Evolutionary conservation across 1,140 invertebrate genomes (phyloP), one percentile per base, ranked within the genome.

Genomic region (Psilanteris sp.): DNA sequence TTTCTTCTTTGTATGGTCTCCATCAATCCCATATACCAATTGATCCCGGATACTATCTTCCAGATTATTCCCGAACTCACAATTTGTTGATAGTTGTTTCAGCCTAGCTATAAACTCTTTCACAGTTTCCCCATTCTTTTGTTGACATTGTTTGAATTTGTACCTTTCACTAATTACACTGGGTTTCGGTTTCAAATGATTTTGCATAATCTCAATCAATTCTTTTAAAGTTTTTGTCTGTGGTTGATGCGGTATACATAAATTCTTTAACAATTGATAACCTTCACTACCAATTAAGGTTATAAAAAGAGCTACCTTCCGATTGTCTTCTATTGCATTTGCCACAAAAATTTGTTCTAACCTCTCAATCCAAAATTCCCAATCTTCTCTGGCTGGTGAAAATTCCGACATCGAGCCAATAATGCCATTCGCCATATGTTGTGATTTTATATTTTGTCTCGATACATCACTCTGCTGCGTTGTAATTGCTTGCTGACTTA

Each of bases 271-370:
- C 1, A 74, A 6, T 8, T 50, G 13, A 22, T 67, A 74, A 6
- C 41, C 70, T 15, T 74, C 50, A 7, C 20, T 36, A 1, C 59
- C 52, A 7, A 73, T 18, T 4, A 73, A 16, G 1, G 70, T 74
- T 20, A 74, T 18, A 5, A 46, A 46, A 7, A 59, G 14, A 6
- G 43, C 43, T 1, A 46, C 43, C 31, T 29, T 31, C 10, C 18
- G 15, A 8, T 46, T 29, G 1, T 29, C 14, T 18, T 31, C 43
- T 16, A 46, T 31, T 3, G 3, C 14, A 9, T 46, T 46, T 1
- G 27, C 43, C 0, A 31, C 13, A 6, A 31, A 46, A 10, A 31
- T 31, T 10, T 46, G 43, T 4, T 31, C 5, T 3, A 46, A 3
- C 1, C 43, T 1, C 20, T 46, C 26, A 11, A 29, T 8, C 43